These are phyloP conservation scores for Knipowitschia caucasica DNA, from an alignment of 2,797 vertebrate genomes.

Conservation along the genomic window DNA sequence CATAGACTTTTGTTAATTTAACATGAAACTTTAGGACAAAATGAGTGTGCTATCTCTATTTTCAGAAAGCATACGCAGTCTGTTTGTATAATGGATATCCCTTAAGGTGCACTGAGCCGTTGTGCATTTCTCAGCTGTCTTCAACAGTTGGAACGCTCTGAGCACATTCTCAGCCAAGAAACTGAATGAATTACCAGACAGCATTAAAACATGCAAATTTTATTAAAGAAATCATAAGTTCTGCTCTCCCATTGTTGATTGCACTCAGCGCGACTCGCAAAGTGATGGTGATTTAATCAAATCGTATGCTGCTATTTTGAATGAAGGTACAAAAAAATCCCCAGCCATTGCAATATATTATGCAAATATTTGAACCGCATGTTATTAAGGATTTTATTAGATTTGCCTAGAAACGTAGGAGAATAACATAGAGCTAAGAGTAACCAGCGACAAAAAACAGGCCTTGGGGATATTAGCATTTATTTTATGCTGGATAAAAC, in stretches of 20 bases:
- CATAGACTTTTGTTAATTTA: background rate
- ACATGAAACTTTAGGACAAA: background rate
- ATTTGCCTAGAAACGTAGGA: constrained; percentile 15
- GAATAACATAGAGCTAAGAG: constrained; percentile 15
- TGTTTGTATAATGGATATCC: constrained; percentile 22
- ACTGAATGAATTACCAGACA: constrained; percentile 44
- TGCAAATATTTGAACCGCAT: constrained; percentile 57
- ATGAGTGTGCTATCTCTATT: background rate
- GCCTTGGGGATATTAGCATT: constrained; percentile 17
- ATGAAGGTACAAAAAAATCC: constrained; percentile 56
- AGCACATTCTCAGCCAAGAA: constrained; percentile 44
- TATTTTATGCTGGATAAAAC: constrained; percentile 23
- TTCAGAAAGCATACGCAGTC: constrained; percentile 1
- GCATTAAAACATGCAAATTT: constrained; percentile 61
- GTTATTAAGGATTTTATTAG: constrained; percentile 48
- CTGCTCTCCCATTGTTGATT: constrained; percentile 55
- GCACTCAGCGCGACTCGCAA: constrained; percentile 56
- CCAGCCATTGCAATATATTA: constrained; percentile 48
- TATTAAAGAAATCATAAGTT: constrained; percentile 63
- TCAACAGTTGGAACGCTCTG: constrained; percentile 46
- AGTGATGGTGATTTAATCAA: constrained; percentile 67
- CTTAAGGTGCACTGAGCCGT: constrained; percentile 10
- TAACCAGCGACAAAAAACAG: constrained; percentile 28
- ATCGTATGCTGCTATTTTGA: constrained; percentile 59
- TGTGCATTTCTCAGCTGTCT: constrained; percentile 50